These are phyloP conservation scores for Pygmarrhopalites habei DNA, from an alignment of 1,140 invertebrate genomes.

Conservation along the genomic window DNA sequence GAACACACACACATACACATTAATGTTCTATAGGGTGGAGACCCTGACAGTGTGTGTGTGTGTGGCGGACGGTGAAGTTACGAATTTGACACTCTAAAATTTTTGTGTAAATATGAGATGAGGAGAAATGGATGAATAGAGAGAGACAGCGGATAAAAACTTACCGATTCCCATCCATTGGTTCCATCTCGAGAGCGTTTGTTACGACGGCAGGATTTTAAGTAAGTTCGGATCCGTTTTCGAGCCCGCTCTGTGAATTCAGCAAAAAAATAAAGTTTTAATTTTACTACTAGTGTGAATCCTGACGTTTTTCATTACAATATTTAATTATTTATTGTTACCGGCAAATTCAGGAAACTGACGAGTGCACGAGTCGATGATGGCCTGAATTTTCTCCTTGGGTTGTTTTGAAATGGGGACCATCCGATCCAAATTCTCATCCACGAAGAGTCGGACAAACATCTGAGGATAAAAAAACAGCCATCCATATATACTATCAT, in stretches of 20 bases:
- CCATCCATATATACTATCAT: too few relatives aligned
- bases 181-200: constrained; percentile 74
- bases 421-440: constrained; percentile 92
- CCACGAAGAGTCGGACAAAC: constrained; percentile 94
- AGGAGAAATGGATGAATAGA: neutral
- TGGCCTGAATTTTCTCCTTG: constrained; percentile 95
- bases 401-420: constrained; percentile 96
- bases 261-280: too few relatives aligned
- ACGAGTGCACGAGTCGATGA: constrained; percentile 90
- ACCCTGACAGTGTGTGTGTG: too few relatives aligned
- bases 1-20: too few relatives aligned
- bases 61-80: too few relatives aligned
- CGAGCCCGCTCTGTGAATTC: constrained; percentile 87
- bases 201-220: constrained; percentile 90
- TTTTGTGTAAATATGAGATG: neutral
- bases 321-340: too few relatives aligned
- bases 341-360: constrained; percentile 97
- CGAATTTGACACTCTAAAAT: too few relatives aligned
- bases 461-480: constrained; percentile 60
- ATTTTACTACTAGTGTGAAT: too few relatives aligned
- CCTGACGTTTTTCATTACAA: too few relatives aligned
- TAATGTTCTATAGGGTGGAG: too few relatives aligned
- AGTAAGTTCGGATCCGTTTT: constrained; percentile 88
- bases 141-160: constrained; percentile 35
- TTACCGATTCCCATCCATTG: constrained; percentile 59